Evolutionary conservation across 2,888 invertebrate genomes (phyloP).

Genomic region (Oegoconia quadripuncta): DNA sequence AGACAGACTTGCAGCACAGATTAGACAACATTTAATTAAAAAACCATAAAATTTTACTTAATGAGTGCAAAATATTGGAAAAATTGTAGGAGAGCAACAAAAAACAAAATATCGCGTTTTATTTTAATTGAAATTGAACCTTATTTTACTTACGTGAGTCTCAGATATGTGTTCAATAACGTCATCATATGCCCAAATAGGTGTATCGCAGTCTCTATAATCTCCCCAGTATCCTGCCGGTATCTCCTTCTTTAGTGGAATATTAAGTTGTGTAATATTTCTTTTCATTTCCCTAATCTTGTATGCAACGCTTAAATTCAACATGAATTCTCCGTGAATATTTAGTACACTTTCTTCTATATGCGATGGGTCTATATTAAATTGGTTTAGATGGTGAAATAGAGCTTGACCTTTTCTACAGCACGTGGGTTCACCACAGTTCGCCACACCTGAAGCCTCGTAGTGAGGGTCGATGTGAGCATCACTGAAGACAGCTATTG

Average conservation of each 20-base stretch:
- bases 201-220: conserved; percentile 87
- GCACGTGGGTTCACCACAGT: conserved; percentile 88
- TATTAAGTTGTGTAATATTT: conserved; percentile 20
- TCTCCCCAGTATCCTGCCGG: conserved; percentile 91
- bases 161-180: conserved; percentile 80
- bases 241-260: conserved; percentile 22
- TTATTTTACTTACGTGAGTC: conserved; percentile 75
- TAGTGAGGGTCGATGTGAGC: conserved; percentile 89
- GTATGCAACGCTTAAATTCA: conserved; percentile 42
- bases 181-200: conserved; percentile 83
- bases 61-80: too few species aligned
- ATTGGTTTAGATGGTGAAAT: conserved; percentile 30
- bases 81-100: too few species aligned
- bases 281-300: conserved; percentile 34
- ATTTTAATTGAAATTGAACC: conserved; percentile 1
- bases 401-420: conserved; percentile 82
- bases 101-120: too few species aligned
- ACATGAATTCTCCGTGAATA: conserved; percentile 29
- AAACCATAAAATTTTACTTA: too few species aligned
- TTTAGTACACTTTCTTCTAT: conserved; percentile 39
- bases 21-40: too few species aligned
- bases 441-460: conserved; percentile 81
- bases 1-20: too few species aligned
- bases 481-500: conserved; percentile 86
- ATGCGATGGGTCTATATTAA: conserved; percentile 37